Evolutionary conservation across 2,888 invertebrate genomes (phyloP).

Genomic region (Cristatella mucedo): DNA sequence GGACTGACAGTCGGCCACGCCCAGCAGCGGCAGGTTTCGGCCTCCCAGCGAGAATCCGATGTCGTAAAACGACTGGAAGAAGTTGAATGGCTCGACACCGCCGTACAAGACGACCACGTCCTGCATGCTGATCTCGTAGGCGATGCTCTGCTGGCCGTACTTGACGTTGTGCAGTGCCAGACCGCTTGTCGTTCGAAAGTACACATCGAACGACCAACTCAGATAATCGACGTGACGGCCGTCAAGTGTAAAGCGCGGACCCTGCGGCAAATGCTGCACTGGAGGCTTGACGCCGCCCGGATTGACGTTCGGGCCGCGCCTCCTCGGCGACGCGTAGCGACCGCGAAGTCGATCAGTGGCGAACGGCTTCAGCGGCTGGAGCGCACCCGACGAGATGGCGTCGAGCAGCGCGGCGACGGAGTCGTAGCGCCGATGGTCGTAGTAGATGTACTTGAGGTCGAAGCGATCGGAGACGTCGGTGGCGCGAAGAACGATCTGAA

Average conservation of each 20-base stretch:
- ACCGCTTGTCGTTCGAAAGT: background rate
- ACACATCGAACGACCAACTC: background rate
- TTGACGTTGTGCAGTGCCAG: background rate
- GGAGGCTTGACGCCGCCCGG: no score
- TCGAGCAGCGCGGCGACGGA: background rate
- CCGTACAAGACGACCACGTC: slow-evolving; percentile 25
- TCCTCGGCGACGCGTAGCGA: no score
- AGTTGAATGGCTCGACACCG: slow-evolving; percentile 15
- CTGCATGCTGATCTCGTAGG: slow-evolving; percentile 25
- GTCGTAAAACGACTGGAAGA: slow-evolving; percentile 12
- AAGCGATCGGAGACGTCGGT: background rate
- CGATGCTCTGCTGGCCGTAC: slow-evolving; percentile 14
- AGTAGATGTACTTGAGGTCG: background rate
- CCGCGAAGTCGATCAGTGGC: no score
- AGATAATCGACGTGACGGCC: background rate
- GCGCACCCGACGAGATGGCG: background rate
- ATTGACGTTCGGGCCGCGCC: no score
- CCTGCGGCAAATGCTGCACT: background rate
- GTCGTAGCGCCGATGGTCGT: background rate
- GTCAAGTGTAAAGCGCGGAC: background rate
- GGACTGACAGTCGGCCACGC: slow-evolving; percentile 25
- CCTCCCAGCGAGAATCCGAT: slow-evolving; percentile 19
- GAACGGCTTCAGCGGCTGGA: no score
- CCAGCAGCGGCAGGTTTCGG: slow-evolving; percentile 16
- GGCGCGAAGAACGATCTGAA: background rate